Evolutionary conservation across 1,140 invertebrate species (phyloP), one percentile per base, ranked within the genome.

Genomic region (Melanaphis sacchari): DNA sequence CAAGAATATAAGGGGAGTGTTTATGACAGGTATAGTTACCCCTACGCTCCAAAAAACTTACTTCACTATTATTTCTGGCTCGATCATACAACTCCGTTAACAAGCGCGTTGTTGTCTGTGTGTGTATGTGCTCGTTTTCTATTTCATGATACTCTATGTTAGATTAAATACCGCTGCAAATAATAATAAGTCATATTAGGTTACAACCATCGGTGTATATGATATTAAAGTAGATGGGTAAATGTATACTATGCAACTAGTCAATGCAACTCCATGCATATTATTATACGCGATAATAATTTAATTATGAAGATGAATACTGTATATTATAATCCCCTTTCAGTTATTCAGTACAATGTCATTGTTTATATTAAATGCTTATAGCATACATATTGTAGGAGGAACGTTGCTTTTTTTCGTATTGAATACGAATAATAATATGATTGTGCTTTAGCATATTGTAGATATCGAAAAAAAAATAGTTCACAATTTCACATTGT

Each of bases 11-110:
- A 89, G 43, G 49, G 89, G 26, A 54, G 89, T 90, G 89, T 90
- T 90, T 40, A 40, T 90, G 89, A 90, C 89, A 90, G 49, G 89
- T 90, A 49, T 49, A 90, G 31, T 36, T 46, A n/a, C 31, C 46
- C 49, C 38, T 24, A 22, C 43, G 6, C 87, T 36, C n/a, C n/a
- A 24, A 54, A 90, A 90, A 49, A 36, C 46, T 52, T 90, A 52
- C 88, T 38, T 54, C n/a, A 24, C 43, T n/a, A 31, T 49, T 52
- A 18, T 59, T 90, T 59, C 87, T 40, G 36, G 85, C 22, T 90
- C 88, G 24, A 36, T 54, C 88, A 40, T 90, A 90, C 89, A 90
- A 54, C 36, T 90, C 89, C 22, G 49, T 8, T 40, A 18, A 18
- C 88, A 90, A 52, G 59, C 52, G n/a, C 59, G 59, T 18, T n/a